A percentile compares a stretch with the other conserved stretches of the same genome.
phyloP scores from a whole-genome alignment of 2,113 vertebrate species.

The Pionites leucogaster region DNA sequence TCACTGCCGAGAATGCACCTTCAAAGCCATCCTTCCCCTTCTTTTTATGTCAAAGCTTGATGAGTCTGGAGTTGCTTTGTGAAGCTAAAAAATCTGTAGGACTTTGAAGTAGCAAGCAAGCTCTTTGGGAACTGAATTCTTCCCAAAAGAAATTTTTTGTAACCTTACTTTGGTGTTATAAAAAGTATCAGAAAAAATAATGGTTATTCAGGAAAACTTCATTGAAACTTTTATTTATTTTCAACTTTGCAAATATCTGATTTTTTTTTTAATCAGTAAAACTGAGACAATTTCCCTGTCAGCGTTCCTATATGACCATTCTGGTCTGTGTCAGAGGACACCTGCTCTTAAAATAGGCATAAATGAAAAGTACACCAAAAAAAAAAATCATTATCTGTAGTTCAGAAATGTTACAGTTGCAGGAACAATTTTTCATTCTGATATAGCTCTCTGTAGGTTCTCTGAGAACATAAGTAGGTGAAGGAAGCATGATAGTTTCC shows the following conservation, averaged over 20 bases:
- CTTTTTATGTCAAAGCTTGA: background rate
- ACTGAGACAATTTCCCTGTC: background rate
- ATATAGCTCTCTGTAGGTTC: background rate
- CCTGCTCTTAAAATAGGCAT: background rate
- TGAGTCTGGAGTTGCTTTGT: background rate
- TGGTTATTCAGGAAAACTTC: background rate
- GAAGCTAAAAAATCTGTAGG: background rate
- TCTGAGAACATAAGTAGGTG: background rate
- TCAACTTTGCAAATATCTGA: background rate
- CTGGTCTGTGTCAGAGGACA: background rate
- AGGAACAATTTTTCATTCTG: background rate
- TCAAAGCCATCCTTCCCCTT: background rate
- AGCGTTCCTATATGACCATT: background rate
- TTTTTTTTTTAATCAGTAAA: background rate
- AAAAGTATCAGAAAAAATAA: background rate
- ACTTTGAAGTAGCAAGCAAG: background rate
- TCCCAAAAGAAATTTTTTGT: background rate
- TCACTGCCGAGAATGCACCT: background rate
- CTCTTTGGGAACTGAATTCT: background rate
- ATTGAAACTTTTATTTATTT: background rate
- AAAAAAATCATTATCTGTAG: background rate
- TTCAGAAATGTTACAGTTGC: background rate
- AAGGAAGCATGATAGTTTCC: background rate
- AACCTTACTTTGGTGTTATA: background rate
- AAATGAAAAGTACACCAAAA: background rate